These are phyloP conservation scores for Pterostichus madidus DNA, from an alignment of 2,888 invertebrate genomes.

Conservation along the genomic window DNA sequence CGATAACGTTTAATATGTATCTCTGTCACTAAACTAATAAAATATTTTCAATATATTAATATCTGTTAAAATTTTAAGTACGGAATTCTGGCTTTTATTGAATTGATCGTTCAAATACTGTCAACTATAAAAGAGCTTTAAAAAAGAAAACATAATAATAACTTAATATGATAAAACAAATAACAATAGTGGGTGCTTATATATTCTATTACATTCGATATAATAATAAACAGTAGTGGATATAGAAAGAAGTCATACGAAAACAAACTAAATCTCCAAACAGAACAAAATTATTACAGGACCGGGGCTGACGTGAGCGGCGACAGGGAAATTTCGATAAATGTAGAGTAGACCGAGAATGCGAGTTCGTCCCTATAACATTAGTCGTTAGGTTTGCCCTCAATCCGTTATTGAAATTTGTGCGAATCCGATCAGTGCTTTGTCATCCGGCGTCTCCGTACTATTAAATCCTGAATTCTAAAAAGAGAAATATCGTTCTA, in stretches of 20 bases:
- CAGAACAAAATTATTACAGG: slow-evolving; percentile 33
- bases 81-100: slow-evolving; percentile 61
- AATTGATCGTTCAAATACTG: slow-evolving; percentile 64
- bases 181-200: slow-evolving; percentile 64
- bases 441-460: slow-evolving; percentile 94
- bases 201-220: slow-evolving; percentile 56
- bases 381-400: slow-evolving; percentile 45
- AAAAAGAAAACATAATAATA: slow-evolving; percentile 58
- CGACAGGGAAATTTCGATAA: slow-evolving; percentile 47
- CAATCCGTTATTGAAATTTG: slow-evolving; percentile 96
- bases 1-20: slow-evolving; percentile 50
- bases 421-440: slow-evolving; percentile 96
- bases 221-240: slow-evolving; percentile 52
- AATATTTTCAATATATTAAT: slow-evolving; percentile 62
- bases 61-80: slow-evolving; percentile 62
- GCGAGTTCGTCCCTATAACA: slow-evolving; percentile 42
- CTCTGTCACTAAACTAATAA: slow-evolving; percentile 60
- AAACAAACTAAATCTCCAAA: slow-evolving; percentile 42
- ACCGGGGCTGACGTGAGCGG: slow-evolving; percentile 6
- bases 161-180: slow-evolving; percentile 63
- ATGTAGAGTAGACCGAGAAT: slow-evolving; percentile 57
- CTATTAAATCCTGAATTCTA: slow-evolving; percentile 84
- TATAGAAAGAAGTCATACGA: slow-evolving; percentile 34
- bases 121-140: slow-evolving; percentile 62
- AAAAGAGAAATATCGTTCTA: slow-evolving; percentile 70